Percentiles rank a stretch among this genome's conserved stretches.
These are phyloP conservation scores for Phalacrocorax aristotelis DNA, from an alignment of 2,113 vertebrate genomes.

Conservation along the genomic window DNA sequence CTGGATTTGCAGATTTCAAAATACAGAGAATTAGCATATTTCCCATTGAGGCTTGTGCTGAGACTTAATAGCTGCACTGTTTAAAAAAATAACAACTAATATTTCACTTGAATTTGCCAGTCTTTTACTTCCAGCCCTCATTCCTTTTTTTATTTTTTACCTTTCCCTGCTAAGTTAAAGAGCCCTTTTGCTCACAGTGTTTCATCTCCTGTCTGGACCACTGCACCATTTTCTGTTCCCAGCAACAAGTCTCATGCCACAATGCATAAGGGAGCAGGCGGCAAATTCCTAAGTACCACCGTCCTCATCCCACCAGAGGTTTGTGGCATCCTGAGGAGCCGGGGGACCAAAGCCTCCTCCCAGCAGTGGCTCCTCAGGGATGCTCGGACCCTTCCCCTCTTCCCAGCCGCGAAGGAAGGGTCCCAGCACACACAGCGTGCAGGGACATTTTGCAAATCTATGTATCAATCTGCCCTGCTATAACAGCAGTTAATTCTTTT, in stretches of 20 bases:
- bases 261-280: background rate
- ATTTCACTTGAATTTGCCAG: background rate
- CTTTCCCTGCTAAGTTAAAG: background rate
- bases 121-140: background rate
- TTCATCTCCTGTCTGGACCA: background rate
- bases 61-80: background rate
- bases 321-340: accelerated
- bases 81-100: background rate
- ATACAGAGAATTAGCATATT: background rate
- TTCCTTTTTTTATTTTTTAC: background rate
- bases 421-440: background rate
- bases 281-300: background rate
- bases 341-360: background rate
- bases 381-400: background rate
- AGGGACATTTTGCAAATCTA: background rate
- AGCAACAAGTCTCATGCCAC: background rate
- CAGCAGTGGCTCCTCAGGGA: background rate
- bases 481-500: background rate
- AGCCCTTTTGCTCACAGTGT: background rate
- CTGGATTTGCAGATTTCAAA: background rate
- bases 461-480: background rate
- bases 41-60: background rate
- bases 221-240: background rate
- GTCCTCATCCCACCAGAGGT: background rate
- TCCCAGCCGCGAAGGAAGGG: background rate